Conservation (phyloP, 2,888 invertebrate genomes). For the Melanophora roralis region DNA sequence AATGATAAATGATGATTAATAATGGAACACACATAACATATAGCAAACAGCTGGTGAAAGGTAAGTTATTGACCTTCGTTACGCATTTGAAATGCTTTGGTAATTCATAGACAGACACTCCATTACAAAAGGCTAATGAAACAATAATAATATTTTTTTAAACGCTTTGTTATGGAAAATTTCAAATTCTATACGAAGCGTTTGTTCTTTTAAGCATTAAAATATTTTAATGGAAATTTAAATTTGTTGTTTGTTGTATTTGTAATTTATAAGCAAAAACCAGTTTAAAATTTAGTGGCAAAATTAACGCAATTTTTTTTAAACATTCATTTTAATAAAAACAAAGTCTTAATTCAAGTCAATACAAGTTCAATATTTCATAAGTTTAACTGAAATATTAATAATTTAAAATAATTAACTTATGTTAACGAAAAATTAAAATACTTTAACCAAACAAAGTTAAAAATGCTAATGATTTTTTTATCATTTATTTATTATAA, state of each 20-base stretch:
- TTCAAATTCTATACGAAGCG: too few species aligned
- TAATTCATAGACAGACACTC: background rate
- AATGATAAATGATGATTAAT: slow-evolving; percentile 46
- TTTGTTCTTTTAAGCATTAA: background rate
- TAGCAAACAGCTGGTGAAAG: background rate
- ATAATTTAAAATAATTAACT: background rate
- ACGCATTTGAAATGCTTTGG: background rate
- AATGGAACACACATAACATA: slow-evolving; percentile 37
- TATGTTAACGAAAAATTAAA: background rate
- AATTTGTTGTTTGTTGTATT: background rate
- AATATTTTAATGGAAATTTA: background rate
- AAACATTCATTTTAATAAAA: background rate
- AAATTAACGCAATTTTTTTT: background rate
- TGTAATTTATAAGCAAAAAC: background rate
- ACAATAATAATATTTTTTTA: too few species aligned
- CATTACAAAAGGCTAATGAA: background rate
- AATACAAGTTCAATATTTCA: background rate
- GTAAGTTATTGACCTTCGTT: slow-evolving; percentile 32
- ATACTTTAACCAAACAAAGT: background rate
- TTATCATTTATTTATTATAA: too few species aligned
- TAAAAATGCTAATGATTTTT: too few species aligned
- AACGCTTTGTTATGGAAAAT: too few species aligned
- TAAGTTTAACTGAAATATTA: background rate
- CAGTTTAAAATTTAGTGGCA: background rate
- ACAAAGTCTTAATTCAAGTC: background rate